Evolutionary conservation across 2,888 invertebrate genomes (phyloP).

Genomic region (Aproaerema taeniolella): DNA sequence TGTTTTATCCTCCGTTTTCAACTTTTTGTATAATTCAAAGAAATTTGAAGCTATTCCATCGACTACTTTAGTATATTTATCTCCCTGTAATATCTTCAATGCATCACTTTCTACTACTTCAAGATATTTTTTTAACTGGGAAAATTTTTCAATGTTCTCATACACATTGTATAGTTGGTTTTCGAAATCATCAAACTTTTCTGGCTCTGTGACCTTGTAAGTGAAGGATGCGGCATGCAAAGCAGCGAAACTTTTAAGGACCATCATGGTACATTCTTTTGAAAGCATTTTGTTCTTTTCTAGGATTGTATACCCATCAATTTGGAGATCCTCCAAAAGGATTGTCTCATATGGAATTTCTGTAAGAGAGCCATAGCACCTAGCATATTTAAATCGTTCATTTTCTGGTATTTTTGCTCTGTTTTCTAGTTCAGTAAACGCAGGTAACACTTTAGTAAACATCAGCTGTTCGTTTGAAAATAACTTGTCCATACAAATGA

Average conservation of each 20-base stretch:
- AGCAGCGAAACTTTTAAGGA: slow-evolving; percentile 30
- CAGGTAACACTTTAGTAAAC: slow-evolving; percentile 33
- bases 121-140: too few relatives aligned
- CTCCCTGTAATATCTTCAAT: too few relatives aligned
- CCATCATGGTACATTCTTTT: slow-evolving; percentile 21
- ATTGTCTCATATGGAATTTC: slow-evolving; percentile 22
- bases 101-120: too few relatives aligned
- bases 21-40: too few relatives aligned
- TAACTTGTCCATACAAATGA: slow-evolving; percentile 16
- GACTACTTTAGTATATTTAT: too few relatives aligned
- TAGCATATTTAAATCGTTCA: slow-evolving; percentile 29
- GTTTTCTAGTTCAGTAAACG: slow-evolving; percentile 28
- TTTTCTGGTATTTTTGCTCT: slow-evolving; percentile 24
- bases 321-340: slow-evolving; percentile 36
- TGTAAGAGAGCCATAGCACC: slow-evolving; percentile 29
- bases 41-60: too few relatives aligned
- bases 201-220: slow-evolving; percentile 30
- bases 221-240: slow-evolving; percentile 34
- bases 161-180: too few relatives aligned
- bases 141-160: too few relatives aligned
- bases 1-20: too few relatives aligned
- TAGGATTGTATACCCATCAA: slow-evolving; percentile 26
- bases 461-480: slow-evolving; percentile 34
- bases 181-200: slow-evolving; percentile 15
- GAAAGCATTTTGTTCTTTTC: slow-evolving; percentile 23